phyloP scores from a whole-genome alignment of 2,113 vertebrate genomes.

The Mesitornis unicolor region DNA sequence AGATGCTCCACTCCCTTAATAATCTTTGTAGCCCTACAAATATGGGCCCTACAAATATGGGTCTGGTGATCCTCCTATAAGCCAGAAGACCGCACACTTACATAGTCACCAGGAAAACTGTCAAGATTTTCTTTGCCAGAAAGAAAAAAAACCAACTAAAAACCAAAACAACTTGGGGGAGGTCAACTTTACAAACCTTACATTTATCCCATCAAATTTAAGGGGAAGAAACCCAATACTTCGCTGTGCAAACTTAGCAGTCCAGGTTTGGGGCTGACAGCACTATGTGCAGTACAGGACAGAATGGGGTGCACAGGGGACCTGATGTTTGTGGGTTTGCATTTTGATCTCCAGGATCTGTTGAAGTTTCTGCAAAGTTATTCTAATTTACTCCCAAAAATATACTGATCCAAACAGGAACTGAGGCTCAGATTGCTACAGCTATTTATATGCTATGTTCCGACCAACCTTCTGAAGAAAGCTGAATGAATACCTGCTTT shows the following conservation, averaged over 20 bases:
- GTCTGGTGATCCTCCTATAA: background rate
- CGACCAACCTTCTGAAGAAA: background rate
- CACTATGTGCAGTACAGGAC: background rate
- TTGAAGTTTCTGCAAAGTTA: background rate
- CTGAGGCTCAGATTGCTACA: background rate
- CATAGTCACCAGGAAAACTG: background rate
- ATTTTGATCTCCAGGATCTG: background rate
- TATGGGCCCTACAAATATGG: too few species aligned
- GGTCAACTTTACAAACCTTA: background rate
- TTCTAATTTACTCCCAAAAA: background rate
- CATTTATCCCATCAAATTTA: background rate
- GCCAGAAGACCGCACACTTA: background rate
- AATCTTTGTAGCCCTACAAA: too few species aligned
- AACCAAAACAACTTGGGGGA: accelerated
- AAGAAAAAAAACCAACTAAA: background rate
- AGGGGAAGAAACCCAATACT: background rate
- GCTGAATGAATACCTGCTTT: background rate
- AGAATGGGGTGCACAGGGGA: background rate
- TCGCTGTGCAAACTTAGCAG: background rate
- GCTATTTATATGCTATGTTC: background rate
- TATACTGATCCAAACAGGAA: background rate
- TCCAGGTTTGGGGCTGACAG: background rate
- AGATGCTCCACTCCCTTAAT: too few species aligned
- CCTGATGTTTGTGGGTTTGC: background rate
- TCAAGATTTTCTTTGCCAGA: background rate